Conservation (phyloP, 2,113 vertebrate species). For the Rhea pennata region DNA sequence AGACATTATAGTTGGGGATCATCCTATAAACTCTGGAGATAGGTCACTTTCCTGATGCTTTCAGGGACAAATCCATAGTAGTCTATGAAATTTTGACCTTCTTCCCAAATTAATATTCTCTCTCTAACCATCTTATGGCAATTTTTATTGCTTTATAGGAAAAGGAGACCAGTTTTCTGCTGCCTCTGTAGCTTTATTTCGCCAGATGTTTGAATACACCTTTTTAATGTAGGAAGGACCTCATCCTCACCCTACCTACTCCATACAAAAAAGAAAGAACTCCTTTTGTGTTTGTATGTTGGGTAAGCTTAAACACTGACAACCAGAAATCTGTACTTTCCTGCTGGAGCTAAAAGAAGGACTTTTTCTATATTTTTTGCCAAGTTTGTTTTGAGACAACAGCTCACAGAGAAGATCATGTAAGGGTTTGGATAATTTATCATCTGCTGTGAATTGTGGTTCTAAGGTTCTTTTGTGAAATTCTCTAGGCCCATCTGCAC, state of each 20-base stretch:
- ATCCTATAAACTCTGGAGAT: neutral
- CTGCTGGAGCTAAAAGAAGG: neutral
- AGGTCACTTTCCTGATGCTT: neutral
- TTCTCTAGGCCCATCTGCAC: neutral
- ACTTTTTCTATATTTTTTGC: neutral
- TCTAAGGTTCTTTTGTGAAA: neutral
- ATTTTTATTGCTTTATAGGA: neutral
- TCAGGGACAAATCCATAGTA: neutral
- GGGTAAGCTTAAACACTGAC: neutral
- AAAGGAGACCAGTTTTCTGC: neutral
- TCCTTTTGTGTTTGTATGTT: neutral
- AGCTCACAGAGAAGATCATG: neutral
- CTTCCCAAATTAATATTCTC: neutral
- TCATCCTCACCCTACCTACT: neutral
- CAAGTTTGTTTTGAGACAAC: neutral
- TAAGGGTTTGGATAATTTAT: slow-evolving; percentile 17
- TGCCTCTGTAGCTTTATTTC: neutral
- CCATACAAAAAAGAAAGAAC: neutral
- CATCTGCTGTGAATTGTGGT: neutral
- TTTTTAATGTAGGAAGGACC: neutral
- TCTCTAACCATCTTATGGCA: neutral
- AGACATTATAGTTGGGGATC: neutral
- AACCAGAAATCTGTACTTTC: neutral
- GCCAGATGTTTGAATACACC: neutral
- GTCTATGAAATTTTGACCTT: neutral